Evolutionary conservation across 1,140 invertebrate species (phyloP).

Genomic region (Ips typographus): DNA sequence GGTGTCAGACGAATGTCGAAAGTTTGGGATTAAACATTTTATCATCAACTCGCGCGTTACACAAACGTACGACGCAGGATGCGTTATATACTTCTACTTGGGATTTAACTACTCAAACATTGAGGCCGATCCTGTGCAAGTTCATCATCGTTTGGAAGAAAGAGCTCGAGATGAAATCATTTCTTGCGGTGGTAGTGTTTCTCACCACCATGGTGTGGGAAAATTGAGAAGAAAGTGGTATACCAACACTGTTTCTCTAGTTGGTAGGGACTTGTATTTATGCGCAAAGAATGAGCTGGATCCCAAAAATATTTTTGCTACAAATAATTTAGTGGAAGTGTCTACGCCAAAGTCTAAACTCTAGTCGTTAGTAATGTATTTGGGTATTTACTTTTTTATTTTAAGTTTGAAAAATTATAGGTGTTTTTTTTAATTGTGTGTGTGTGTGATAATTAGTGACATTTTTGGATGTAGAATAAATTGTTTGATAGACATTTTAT

Average conservation of each 20-base stretch:
- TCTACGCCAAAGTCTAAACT: conserved; percentile 40
- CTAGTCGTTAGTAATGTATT: conserved; percentile 21
- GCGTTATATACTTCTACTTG: conserved; percentile 98
- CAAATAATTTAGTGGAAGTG: conserved; percentile 68
- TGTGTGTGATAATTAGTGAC: too few species aligned
- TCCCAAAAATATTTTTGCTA: conserved; percentile 92
- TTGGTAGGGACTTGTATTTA: conserved; percentile 72
- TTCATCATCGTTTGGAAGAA: conserved; percentile 82
- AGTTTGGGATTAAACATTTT: conserved; percentile 61
- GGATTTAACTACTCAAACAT: conserved; percentile 78
- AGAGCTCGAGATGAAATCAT: conserved; percentile 91
- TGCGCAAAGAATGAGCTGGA: conserved; percentile 87
- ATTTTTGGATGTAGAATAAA: too few species aligned
- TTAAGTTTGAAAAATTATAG: too few species aligned
- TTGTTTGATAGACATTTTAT: too few species aligned
- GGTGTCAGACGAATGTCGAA: conserved; percentile 73
- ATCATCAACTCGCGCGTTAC: conserved; percentile 85
- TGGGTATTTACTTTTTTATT: too few species aligned
- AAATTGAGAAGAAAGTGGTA: conserved; percentile 91
- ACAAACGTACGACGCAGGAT: conserved; percentile 96
- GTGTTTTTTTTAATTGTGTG: too few species aligned
- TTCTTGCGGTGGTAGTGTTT: conserved; percentile 86
- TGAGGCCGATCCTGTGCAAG: conserved; percentile 68
- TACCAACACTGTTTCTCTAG: conserved; percentile 68
- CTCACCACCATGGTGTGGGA: conserved; percentile 96